These are phyloP conservation scores for Nomada hirtipes DNA, from an alignment of 2,888 invertebrate species.

Conservation along the genomic window DNA sequence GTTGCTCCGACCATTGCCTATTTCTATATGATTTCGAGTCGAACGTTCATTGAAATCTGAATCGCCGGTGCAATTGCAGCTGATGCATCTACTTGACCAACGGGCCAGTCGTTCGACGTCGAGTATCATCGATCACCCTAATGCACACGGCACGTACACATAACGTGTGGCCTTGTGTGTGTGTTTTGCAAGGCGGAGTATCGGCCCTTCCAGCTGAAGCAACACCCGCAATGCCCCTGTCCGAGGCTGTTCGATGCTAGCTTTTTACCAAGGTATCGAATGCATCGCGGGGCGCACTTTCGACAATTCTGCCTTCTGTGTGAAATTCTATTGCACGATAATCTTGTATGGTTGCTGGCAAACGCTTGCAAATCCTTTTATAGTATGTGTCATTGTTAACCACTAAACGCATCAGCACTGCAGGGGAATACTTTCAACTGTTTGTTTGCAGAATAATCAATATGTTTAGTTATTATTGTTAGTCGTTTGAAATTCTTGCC, in stretches of 20 bases:
- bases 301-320: constrained; percentile 58
- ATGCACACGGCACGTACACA: constrained; percentile 39
- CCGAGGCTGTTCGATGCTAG: constrained; percentile 47
- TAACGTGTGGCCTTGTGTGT: constrained; percentile 8
- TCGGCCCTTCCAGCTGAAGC: constrained; percentile 56
- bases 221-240: constrained; percentile 53
- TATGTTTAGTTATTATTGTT: too few relatives aligned
- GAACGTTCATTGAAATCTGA: constrained; percentile 61
- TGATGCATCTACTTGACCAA: constrained; percentile 69
- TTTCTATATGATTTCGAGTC: constrained; percentile 50
- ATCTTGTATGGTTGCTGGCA: neutral
- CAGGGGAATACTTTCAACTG: too few relatives aligned
- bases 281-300: constrained; percentile 24
- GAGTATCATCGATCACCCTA: constrained; percentile 68
- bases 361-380: too few relatives aligned
- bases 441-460: too few relatives aligned
- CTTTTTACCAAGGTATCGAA: constrained; percentile 57
- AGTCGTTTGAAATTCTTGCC: too few relatives aligned
- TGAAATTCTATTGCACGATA: neutral
- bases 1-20: constrained; percentile 42
- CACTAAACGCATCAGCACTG: too few relatives aligned
- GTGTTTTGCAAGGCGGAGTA: constrained; percentile 37
- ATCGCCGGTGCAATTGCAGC: constrained; percentile 62
- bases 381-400: too few relatives aligned
- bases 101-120: constrained; percentile 58